These are phyloP conservation scores for Chaetophractus vellerosus DNA, from an alignment of 2,797 vertebrate species.

Conservation along the genomic window DNA sequence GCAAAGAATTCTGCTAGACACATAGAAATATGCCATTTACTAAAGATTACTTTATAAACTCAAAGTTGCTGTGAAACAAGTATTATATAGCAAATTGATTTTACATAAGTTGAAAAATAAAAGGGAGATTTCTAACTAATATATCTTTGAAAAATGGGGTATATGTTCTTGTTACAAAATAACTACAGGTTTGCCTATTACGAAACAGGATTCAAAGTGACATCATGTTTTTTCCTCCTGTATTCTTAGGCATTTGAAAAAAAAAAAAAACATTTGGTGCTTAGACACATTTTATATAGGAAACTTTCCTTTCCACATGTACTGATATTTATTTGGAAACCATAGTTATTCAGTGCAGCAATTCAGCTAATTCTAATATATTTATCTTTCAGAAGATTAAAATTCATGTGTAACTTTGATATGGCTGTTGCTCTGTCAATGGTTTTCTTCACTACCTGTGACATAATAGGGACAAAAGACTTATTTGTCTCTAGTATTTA, in stretches of 20 bases:
- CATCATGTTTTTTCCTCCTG: not conserved
- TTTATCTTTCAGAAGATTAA: constrained; percentile 39
- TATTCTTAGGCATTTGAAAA: constrained; percentile 25
- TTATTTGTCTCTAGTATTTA: not conserved
- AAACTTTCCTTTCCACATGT: constrained; percentile 54
- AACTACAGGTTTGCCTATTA: constrained; percentile 50
- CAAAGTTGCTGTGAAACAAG: constrained; percentile 57
- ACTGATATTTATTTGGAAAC: constrained; percentile 43
- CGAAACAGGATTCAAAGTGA: constrained; percentile 53
- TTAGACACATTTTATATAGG: constrained; percentile 55
- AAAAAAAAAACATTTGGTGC: constrained; percentile 1
- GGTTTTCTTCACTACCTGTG: constrained; percentile 17
- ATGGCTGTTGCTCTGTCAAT: not conserved
- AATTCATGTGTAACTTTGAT: constrained; percentile 60
- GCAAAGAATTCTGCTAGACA: constrained; percentile 38
- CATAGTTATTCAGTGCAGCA: not conserved
- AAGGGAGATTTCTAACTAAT: constrained; percentile 56
- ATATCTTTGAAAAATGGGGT: constrained; percentile 46
- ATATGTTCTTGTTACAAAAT: constrained; percentile 56
- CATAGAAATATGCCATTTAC: constrained; percentile 21
- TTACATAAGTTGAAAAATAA: constrained; percentile 62
- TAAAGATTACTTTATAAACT: constrained; percentile 65
- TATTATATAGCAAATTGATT: constrained; percentile 43
- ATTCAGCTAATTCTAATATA: constrained; percentile 53
- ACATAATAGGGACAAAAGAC: not conserved